Evolutionary conservation across 1,140 invertebrate species (phyloP).

Genomic region (Palaemon carinicauda): DNA sequence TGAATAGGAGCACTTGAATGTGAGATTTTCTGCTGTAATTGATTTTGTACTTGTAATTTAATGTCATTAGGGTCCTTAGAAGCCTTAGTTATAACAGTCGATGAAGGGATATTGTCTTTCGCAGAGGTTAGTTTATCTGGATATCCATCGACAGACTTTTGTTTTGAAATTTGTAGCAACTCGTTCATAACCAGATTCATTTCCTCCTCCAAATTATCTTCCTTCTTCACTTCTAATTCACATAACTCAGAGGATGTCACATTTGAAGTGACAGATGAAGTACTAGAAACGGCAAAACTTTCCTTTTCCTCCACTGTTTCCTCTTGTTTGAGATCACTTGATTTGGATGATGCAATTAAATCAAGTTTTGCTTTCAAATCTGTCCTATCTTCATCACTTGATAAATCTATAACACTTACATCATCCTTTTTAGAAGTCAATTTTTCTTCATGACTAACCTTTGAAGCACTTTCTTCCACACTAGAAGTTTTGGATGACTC

Average conservation of each 20-base stretch:
- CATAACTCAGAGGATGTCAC: no score
- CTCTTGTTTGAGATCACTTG: not conserved
- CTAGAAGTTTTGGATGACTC: not conserved
- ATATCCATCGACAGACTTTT: constrained; percentile 42
- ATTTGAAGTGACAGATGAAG: not conserved
- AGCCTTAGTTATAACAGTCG: not conserved
- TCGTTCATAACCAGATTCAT: constrained; percentile 59
- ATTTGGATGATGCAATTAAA: no score
- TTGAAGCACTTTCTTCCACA: not conserved
- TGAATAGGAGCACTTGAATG: no score
- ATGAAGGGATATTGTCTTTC: not conserved
- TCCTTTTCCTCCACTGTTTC: not conserved
- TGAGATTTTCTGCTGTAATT: not conserved
- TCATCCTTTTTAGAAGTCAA: not conserved
- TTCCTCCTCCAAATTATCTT: constrained; percentile 53
- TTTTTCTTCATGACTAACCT: not conserved
- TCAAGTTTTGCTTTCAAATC: constrained; percentile 5
- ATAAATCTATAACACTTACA: constrained; percentile 52
- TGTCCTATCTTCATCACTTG: constrained; percentile 54
- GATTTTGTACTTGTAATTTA: not conserved
- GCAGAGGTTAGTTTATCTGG: not conserved
- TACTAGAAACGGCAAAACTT: not conserved
- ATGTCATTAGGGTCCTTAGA: not conserved
- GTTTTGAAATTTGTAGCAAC: constrained; percentile 54
- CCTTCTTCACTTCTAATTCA: constrained; percentile 15